These are phyloP conservation scores for Drosophila micromelanica DNA, from an alignment of 1,140 invertebrate genomes.

Conservation along the genomic window DNA sequence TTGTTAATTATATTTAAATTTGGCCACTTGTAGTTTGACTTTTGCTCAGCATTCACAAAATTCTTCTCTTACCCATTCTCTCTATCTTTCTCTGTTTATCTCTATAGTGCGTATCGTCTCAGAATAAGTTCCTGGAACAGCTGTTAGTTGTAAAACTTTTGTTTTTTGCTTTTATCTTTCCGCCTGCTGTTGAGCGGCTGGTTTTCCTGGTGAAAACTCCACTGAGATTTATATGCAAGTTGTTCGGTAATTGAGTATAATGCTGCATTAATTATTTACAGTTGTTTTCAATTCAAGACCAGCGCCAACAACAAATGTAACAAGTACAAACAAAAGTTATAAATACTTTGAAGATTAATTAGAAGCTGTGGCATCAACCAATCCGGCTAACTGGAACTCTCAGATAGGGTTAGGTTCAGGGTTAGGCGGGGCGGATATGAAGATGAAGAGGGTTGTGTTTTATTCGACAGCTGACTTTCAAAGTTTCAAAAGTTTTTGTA, in stretches of 20 bases:
- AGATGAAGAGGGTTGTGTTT: neutral
- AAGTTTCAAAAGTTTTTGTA: constrained; percentile 59
- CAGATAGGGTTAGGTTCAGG: neutral
- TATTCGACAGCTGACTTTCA: constrained; percentile 51
- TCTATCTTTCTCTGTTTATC: neutral
- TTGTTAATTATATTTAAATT: constrained; percentile 30
- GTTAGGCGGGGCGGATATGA: no score
- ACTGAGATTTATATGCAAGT: constrained; percentile 70
- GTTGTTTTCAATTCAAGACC: constrained; percentile 68
- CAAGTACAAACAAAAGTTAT: constrained; percentile 71
- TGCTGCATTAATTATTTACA: constrained; percentile 83
- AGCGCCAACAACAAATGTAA: constrained; percentile 22
- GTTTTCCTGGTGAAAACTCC: constrained; percentile 25
- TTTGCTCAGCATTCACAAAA: constrained; percentile 7
- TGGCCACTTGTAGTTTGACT: constrained; percentile 27
- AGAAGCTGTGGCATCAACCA: constrained; percentile 30
- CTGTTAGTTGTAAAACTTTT: constrained; percentile 71
- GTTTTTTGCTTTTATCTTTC: constrained; percentile 35
- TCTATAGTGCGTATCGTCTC: neutral
- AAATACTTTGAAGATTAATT: constrained; percentile 81
- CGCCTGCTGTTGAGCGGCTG: constrained; percentile 15
- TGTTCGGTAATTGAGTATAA: constrained; percentile 76
- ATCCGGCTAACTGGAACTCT: constrained; percentile 19
- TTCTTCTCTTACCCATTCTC: neutral
- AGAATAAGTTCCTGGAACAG: constrained; percentile 51